Conservation (phyloP, 2,888 invertebrate genomes). For the Nasonia oneida region DNA sequence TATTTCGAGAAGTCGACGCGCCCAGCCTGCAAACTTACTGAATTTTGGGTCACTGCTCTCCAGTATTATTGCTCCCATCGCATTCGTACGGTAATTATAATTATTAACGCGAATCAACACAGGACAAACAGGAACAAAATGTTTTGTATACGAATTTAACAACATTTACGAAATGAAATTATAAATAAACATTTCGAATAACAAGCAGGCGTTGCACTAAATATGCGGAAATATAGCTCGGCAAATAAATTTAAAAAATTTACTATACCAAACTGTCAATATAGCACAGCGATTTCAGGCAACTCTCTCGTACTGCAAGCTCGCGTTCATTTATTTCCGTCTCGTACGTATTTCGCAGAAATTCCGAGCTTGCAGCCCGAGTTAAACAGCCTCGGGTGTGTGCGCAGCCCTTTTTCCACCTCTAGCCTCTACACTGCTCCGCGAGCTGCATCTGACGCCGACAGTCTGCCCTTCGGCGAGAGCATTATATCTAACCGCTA, state of each 20-base stretch:
- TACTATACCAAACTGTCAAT: not conserved
- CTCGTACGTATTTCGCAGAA: not conserved
- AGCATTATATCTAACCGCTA: not conserved
- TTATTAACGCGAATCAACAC: no score
- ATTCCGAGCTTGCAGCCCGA: not conserved
- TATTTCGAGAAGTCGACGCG: not conserved
- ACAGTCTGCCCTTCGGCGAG: not conserved
- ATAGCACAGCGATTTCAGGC: not conserved
- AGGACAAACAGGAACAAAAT: no score
- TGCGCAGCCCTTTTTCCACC: conserved; percentile 2
- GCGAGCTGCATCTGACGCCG: not conserved
- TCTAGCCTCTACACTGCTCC: not conserved
- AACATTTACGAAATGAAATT: no score
- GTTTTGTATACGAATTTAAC: no score
- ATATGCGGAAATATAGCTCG: not conserved
- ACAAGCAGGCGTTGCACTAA: not conserved
- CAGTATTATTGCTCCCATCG: no score
- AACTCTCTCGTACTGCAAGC: not conserved
- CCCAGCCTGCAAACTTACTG: not conserved
- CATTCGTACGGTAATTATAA: no score
- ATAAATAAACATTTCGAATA: no score
- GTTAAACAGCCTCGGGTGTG: conserved; percentile 2
- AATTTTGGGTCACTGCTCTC: not conserved
- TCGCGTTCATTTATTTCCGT: not conserved
- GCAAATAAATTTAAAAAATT: not conserved